Conservation (phyloP, 2,113 vertebrate species). For the Gulo gulo region DNA sequence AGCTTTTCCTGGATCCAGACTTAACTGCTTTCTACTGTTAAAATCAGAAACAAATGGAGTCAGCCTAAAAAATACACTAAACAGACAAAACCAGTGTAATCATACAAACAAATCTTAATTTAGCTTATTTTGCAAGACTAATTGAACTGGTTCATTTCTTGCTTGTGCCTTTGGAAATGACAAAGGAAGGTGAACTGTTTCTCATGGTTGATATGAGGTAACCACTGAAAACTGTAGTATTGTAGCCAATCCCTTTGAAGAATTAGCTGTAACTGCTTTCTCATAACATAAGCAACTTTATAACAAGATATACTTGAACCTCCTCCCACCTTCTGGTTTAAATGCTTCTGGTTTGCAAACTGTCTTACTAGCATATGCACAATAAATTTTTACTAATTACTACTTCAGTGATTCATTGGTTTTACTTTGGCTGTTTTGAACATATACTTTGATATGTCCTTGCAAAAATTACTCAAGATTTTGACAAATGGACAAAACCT, state of each 20-base stretch:
- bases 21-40: background rate
- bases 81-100: background rate
- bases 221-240: background rate
- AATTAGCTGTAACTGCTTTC: background rate
- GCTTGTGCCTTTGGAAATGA: background rate
- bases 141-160: background rate
- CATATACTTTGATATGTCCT: background rate
- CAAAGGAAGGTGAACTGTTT: background rate
- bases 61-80: background rate
- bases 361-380: background rate
- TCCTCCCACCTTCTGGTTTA: background rate
- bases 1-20: background rate
- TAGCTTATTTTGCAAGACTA: background rate
- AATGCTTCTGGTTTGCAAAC: background rate
- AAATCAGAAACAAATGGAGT: background rate
- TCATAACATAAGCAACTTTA: background rate
- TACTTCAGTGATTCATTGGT: background rate
- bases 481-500: background rate
- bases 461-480: background rate
- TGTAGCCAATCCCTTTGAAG: background rate
- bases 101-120: background rate
- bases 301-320: background rate
- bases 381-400: background rate
- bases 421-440: background rate
- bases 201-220: background rate